phyloP scores from a whole-genome alignment of 1,140 invertebrate genomes.

The Acromyrmex echinatior region DNA sequence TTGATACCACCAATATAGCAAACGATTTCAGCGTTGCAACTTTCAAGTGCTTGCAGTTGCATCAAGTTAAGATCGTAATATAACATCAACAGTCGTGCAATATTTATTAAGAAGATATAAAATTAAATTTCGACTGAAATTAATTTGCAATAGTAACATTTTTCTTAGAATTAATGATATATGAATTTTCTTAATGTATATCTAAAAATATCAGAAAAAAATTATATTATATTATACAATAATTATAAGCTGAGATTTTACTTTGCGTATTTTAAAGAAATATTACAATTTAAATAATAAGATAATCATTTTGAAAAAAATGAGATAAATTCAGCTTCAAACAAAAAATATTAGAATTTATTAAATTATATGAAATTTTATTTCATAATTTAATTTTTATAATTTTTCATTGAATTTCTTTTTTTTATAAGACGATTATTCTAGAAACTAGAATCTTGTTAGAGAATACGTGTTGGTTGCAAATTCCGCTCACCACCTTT shows the following conservation, averaged over 20 bases:
- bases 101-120: constrained; percentile 5
- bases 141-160: background rate
- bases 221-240: background rate
- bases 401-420: background rate
- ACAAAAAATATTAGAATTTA: background rate
- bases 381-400: background rate
- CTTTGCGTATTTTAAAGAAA: background rate
- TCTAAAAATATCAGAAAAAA: background rate
- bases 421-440: background rate
- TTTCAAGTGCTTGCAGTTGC: constrained; percentile 35
- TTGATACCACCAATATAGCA: constrained; percentile 15
- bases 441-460: background rate
- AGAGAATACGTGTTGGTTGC: background rate
- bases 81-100: background rate
- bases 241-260: background rate
- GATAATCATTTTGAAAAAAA: background rate
- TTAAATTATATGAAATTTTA: background rate
- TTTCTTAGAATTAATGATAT: background rate
- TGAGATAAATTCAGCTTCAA: too few relatives aligned
- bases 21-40: background rate
- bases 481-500: constrained; percentile 23
- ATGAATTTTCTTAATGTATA: background rate
- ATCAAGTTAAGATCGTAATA: background rate
- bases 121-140: background rate
- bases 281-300: background rate